Base-by-base conservation (phyloP, 1,140 invertebrate species). In the Ptiloglossa arizonensis region DNA sequence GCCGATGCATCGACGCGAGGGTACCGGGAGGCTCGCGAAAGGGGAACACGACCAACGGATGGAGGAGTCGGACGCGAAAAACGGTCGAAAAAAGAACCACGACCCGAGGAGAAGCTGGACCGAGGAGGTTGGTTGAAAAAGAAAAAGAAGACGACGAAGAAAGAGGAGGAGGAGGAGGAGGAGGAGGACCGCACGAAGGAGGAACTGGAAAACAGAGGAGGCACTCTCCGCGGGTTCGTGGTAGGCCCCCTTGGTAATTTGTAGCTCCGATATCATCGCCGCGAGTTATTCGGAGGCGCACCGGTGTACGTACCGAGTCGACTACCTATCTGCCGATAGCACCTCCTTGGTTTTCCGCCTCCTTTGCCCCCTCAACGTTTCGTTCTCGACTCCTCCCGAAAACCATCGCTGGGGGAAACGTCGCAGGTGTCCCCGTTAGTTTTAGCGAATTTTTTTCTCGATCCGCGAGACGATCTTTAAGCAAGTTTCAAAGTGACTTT, bases 241-340 rank as follows among this genome's bases (percentile, higher is more conserved):
- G 82, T 87, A 85, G 80, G 71, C 80, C 72, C 75, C 69, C 78
- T 69, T 77, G 78, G 85, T 87, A 87, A 87, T 87, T 87, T 87
- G 85, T 87, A 87, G 78, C 80, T 73, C 38, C 83, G 86, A 87
- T 87, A 87, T 87, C 85, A 87, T 87, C 86, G 82, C 82, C 62
- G 38, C 62, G 64, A 83, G 86, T 87, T 87, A 87, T 87, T 87
- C 77, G 62, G 73, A 85, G 85, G 83, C 77, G 60, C 62, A 80
- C 62, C 68, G 82, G 50, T 82, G 81, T 79, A 78, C 70, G 75
- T 82, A 86, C 74, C 74, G 60, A 74, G 62, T 72, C 67, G 84
- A 84, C 86, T 87, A 87, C 86, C 82, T 86, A 83, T 83, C 85
- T 71, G 44, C 79, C 69, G 84, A 86, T 79, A 81, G 64, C 78